A percentile compares a stretch with the other conserved stretches of the same genome.
phyloP scores from a whole-genome alignment of 2,888 invertebrate species.

The Chymomyza caudatula region DNA sequence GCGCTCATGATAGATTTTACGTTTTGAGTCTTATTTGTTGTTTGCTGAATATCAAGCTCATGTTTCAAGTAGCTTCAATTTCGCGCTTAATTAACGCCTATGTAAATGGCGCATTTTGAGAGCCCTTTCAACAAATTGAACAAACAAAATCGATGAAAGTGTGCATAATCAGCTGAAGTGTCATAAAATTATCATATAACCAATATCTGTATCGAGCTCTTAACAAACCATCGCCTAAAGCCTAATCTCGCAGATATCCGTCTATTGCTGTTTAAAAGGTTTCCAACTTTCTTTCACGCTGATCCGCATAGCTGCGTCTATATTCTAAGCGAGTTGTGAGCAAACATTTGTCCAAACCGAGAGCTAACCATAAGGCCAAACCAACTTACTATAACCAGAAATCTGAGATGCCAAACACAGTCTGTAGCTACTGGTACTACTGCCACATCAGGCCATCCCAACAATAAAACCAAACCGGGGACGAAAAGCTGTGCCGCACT shows the following conservation, averaged over 20 bases:
- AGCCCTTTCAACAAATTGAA: background rate
- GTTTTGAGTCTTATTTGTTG: background rate
- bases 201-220: background rate
- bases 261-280: background rate
- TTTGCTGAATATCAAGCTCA: background rate
- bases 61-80: slow-evolving; percentile 21
- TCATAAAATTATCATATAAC: background rate
- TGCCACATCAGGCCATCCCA: background rate
- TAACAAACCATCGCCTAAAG: background rate
- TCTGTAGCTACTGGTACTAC: background rate
- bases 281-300: background rate
- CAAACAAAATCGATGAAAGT: background rate
- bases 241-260: background rate
- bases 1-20: background rate
- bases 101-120: slow-evolving; percentile 1
- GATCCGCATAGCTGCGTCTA: background rate
- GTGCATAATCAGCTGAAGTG: background rate
- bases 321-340: background rate
- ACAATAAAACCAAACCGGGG: slow-evolving; percentile 6
- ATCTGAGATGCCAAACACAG: slow-evolving; percentile 44
- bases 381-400: slow-evolving; percentile 47
- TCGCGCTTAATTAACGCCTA: slow-evolving; percentile 38
- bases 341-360: background rate
- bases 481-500: slow-evolving; percentile 25
- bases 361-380: too few relatives aligned